Evolutionary conservation across 1,140 invertebrate genomes (phyloP).

Genomic region (Bombus pascuorum): DNA sequence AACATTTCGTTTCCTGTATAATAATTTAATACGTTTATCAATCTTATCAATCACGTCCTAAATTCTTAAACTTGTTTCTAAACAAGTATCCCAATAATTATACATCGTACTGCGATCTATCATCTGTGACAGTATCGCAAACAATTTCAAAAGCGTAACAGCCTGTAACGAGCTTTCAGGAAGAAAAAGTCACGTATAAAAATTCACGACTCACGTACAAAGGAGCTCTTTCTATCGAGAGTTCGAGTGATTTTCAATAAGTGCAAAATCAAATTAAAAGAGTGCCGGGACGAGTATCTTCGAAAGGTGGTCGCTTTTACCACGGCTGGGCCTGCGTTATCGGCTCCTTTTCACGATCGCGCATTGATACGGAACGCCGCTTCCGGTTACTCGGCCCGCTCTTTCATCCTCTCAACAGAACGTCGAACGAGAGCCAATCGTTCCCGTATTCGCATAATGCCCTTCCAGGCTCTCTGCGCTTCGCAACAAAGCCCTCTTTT

Average conservation of each 20-base stretch:
- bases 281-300: conserved; percentile 36
- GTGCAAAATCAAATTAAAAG: conserved; percentile 52
- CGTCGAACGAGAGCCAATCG: conserved; percentile 52
- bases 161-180: background rate
- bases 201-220: conserved; percentile 30
- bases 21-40: no score
- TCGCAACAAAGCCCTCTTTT: conserved; percentile 33
- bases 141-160: background rate
- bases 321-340: conserved; percentile 50
- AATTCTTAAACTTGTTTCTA: background rate
- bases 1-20: no score
- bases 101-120: background rate
- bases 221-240: conserved; percentile 17
- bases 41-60: background rate
- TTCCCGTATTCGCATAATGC: conserved; percentile 45
- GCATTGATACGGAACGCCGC: conserved; percentile 64
- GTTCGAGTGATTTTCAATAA: conserved; percentile 17
- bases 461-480: background rate
- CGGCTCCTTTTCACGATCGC: conserved; percentile 68
- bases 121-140: no score
- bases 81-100: background rate
- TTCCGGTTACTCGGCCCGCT: conserved; percentile 58
- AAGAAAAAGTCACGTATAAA: background rate
- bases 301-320: conserved; percentile 49
- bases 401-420: conserved; percentile 32